Base-by-base conservation (phyloP, 2,797 vertebrate genomes). In the Centropyge bicolor region DNA sequence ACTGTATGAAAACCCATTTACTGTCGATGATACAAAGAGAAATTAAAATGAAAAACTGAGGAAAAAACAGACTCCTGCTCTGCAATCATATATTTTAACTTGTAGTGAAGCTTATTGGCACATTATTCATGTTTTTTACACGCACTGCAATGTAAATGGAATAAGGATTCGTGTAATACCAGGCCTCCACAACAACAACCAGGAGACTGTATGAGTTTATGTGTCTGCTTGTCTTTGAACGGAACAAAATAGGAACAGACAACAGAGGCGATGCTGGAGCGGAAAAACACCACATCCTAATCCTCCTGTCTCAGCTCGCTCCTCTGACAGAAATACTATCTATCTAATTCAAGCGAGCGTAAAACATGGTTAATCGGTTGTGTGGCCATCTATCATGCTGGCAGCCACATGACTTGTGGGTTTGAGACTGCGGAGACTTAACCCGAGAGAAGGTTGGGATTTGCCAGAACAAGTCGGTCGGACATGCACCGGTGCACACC, bases 341-440 rank as follows among this genome's bases (percentile, higher is more conserved):
- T 69, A 59, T 90, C 83, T 77, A 81, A 85, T 85, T 86, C 88
- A 84, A 89, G 86, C 76, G 20, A 83, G 86, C 66, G 70, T 88
- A 86, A 88, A 90, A 89, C 90, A 86, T n/a, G 60, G 76, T 78
- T 92, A 82, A 91, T 86, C 83, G 38, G 85, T 85, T 49, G 80
- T 84, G 74, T 64, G 85, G 83, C 84, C 72, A 87, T 92, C 86
- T 76, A 88, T 91, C 86, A 86, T 31, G 86, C 83, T 88, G 87
- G 76, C 85, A 83, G 81, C 69, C 74, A 74, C 84, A 65, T 75
- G 78, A 88, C 57, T 81, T 17, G 72, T 60, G 77, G 59, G 76
- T 75, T 73, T 24, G 31, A 73, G 80, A 68, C 71, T 43, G 54
- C 61, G 27, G 61, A 72, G 72, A 74, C 82, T 70, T 63, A 78